Base-by-base conservation (phyloP, 2,888 invertebrate species). In the Cerceris rybyensis region DNA sequence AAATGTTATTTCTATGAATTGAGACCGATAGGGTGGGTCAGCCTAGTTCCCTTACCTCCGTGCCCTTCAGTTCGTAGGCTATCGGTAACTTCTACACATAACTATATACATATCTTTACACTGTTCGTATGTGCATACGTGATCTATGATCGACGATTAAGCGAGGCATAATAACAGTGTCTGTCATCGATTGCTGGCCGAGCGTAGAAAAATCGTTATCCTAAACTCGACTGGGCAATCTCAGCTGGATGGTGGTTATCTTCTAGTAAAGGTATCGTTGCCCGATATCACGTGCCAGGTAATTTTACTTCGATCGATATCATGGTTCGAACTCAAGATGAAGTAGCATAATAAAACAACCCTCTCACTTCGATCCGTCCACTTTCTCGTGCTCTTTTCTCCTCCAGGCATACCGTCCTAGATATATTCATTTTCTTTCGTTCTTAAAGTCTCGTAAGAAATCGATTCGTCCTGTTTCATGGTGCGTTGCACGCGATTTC, bases 121-220 rank as follows among this genome's bases (percentile, higher is more conserved):
- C 28, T 28, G 11, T n/a, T 7, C n/a, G 7, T 17, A 17, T 17
- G 17, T 9, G 17, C 17, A 17, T n/a, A n/a, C n/a, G n/a, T 50
- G n/a, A 7, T 50, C 50, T 7, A n/a, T 5, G 50, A 50, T 50
- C n/a, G 13, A 9, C 50, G 13, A 17, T 7, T 6, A 55, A 55
- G 6, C 55, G 17, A 17, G 17, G 55, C 55, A 55, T 55, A 49
- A 55, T 55, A 55, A 55, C 7, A 46, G 52, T 17, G 39, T 52
- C 41, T 60, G 55, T 28, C 50, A 81, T 81, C 70, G 80, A 81
- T 77, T 59, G 59, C 11, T 1, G 50, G 14, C n/a, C 42, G 8
- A 28, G 39, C 13, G 28, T 72, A 42, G 49, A 75, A 76, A 74
- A 78, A 67, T 70, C 63, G 59, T 73, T 73, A 60, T n/a, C 50